Conservation (phyloP, 1,140 invertebrate species). For the Drosophila ficusphila region DNA sequence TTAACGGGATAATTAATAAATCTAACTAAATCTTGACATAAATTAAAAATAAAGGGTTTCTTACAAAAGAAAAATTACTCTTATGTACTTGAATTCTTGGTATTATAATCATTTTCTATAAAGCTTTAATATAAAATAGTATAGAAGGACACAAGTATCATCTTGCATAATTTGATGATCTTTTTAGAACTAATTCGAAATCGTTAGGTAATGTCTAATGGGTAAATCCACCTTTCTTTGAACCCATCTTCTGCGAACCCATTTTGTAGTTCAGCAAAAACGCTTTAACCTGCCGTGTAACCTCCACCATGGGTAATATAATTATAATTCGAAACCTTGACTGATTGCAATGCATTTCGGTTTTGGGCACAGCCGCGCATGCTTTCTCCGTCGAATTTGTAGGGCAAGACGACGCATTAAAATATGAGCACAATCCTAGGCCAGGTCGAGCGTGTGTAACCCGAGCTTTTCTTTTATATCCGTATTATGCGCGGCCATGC, state of each 20-base stretch:
- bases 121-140: no score
- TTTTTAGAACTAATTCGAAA: no score
- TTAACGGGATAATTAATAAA: no score
- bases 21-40: no score
- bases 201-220: background rate
- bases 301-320: no score
- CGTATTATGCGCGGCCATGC: conserved; percentile 77
- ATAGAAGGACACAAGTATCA: no score
- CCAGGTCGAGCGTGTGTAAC: conserved; percentile 67
- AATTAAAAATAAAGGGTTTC: no score
- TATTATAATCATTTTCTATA: no score
- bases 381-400: conserved; percentile 26
- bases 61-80: no score
- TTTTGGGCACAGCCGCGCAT: conserved; percentile 21
- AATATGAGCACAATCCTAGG: conserved; percentile 67
- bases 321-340: conserved; percentile 12
- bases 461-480: conserved; percentile 74
- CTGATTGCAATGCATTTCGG: conserved; percentile 20
- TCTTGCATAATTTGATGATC: no score
- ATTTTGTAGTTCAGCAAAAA: background rate
- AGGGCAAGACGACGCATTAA: conserved; percentile 53
- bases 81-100: no score
- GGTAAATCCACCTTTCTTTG: no score
- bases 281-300: background rate
- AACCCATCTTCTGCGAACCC: background rate